Evolutionary conservation across 1,140 invertebrate species (phyloP), one percentile per base, ranked within the genome.

Genomic region (Daktulosphaira vitifoliae): DNA sequence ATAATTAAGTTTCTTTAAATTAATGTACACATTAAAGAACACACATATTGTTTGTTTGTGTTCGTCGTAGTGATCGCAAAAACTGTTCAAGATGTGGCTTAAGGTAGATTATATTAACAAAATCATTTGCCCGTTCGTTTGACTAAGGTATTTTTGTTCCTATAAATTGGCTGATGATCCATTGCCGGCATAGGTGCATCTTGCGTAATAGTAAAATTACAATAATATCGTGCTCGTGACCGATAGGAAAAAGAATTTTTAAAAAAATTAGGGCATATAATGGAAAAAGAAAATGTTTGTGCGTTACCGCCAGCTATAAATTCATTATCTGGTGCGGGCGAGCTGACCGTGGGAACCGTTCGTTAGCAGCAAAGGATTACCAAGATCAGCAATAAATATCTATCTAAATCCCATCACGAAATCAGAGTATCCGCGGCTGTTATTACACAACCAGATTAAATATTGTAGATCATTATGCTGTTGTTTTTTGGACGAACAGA

Each of bases 251-350:
- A 46, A 46, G 18, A 48, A 20, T n/a, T n/a, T n/a, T n/a, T n/a
- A 48, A 29, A 62, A 62, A 62, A 62, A 62, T 62, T 62, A 62
- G 56, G 56, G 56, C 56, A 62, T 38, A 62, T 62, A 62, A 62
- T 62, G 56, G 46, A 62, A 62, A 33, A 33, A 33, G 29, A 33
- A 33, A 33, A 42, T 62, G 38, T 62, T 62, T 62, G 56, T 62
- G 56, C 56, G 42, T 62, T 62, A 62, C 56, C 56, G 39, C 56
- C 39, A 62, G 56, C 56, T 29, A 62, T 62, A 62, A 62, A 62
- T 62, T 62, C 56, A 62, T 62, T 62, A 62, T 62, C 56, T 62
- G 46, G 46, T 11, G 26, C 39, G 29, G 11, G 11, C 56, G 56
- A 48, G 56, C 44, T 48, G 56, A 62, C 44, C 56, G 56, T 62